Percentiles rank a stretch among this genome's conserved stretches.
Conservation (phyloP, 2,888 invertebrate genomes). For the Omphaloscelis lunosa region DNA sequence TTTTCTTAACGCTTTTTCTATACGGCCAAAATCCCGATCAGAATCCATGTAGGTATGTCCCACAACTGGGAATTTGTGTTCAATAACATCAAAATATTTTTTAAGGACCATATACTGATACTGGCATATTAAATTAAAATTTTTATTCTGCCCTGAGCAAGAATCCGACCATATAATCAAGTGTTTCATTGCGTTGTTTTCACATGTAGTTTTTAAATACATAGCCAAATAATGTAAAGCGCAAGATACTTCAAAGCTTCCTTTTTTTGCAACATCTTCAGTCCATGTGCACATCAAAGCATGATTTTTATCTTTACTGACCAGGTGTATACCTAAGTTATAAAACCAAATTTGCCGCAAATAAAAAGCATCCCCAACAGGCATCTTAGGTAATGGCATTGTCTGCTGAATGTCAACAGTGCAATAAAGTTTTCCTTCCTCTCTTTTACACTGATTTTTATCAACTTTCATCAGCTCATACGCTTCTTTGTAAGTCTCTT, state of each 20-base stretch:
- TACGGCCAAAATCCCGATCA: conserved; percentile 68
- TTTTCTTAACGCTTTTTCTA: conserved; percentile 59
- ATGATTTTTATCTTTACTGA: conserved; percentile 8
- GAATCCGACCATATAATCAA: conserved; percentile 43
- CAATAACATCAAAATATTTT: conserved; percentile 62
- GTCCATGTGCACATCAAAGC: conserved; percentile 42
- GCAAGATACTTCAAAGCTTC: conserved; percentile 30
- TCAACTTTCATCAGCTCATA: neutral
- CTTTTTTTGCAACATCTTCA: conserved; percentile 42
- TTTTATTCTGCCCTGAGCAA: conserved; percentile 54
- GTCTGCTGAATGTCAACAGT: conserved; percentile 12
- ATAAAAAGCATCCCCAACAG: neutral
- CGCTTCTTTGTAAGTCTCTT: neutral
- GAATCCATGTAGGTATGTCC: conserved; percentile 69
- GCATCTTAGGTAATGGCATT: conserved; percentile 11
- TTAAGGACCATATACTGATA: conserved; percentile 32
- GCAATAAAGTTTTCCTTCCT: conserved; percentile 1
- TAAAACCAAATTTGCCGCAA: conserved; percentile 3
- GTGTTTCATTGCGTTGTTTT: conserved; percentile 14
- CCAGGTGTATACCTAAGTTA: neutral
- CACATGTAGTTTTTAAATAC: neutral
- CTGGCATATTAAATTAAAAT: conserved; percentile 40
- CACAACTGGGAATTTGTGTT: conserved; percentile 71
- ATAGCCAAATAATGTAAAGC: conserved; percentile 15
- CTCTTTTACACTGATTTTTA: conserved; percentile 5